Percentiles rank a stretch among this genome's conserved stretches.
Evolutionary conservation across 2,888 invertebrate genomes (phyloP).

Genomic region (Hirtodrosophila duncani): DNA sequence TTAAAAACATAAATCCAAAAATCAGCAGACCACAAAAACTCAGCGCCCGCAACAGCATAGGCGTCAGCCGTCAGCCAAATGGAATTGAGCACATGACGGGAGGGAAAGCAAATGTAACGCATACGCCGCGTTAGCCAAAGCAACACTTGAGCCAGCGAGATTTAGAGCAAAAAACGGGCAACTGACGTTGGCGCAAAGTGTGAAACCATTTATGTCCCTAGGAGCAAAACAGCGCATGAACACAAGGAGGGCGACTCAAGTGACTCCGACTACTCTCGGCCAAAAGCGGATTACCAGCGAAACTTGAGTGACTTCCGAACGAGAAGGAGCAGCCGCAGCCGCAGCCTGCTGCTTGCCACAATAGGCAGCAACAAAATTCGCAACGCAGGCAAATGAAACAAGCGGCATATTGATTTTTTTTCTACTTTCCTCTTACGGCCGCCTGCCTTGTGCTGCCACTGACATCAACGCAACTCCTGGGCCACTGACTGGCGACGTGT

Average conservation of each 20-base stretch:
- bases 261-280: no score
- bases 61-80: slow-evolving; percentile 57
- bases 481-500: slow-evolving; percentile 33
- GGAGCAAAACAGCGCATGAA: neutral
- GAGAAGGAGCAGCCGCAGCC: slow-evolving; percentile 9
- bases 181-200: slow-evolving; percentile 43
- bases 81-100: slow-evolving; percentile 50
- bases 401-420: slow-evolving; percentile 56
- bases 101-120: slow-evolving; percentile 28
- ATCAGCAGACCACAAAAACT: slow-evolving; percentile 45
- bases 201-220: slow-evolving; percentile 49
- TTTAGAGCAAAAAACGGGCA: slow-evolving; percentile 20
- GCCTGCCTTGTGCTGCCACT: neutral
- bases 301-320: slow-evolving; percentile 52
- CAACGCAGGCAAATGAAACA: slow-evolving; percentile 32
- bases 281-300: slow-evolving; percentile 59
- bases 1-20: slow-evolving; percentile 27
- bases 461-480: slow-evolving; percentile 44
- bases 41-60: slow-evolving; percentile 46
- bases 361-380: slow-evolving; percentile 10
- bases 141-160: slow-evolving; percentile 19
- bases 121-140: slow-evolving; percentile 45
- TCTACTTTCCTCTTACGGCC: neutral
- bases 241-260: slow-evolving; percentile 36
- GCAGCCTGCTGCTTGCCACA: slow-evolving; percentile 6